Conservation (phyloP, 2,797 vertebrate genomes). For the Rachycentron canadum region DNA sequence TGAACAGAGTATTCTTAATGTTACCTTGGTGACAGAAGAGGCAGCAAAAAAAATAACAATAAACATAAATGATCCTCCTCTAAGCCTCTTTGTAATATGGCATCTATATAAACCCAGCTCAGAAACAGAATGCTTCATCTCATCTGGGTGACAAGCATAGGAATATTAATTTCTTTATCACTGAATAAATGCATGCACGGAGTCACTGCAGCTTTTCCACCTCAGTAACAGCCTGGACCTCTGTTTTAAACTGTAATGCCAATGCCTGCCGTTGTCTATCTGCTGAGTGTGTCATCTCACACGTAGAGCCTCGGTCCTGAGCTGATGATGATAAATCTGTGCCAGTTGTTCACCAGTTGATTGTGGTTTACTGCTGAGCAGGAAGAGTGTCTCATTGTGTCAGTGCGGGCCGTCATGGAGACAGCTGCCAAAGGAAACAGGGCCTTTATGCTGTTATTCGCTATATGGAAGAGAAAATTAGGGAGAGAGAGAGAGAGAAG, state of each 20-base stretch:
- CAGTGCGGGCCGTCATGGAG: constrained; percentile 71
- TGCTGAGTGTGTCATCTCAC: constrained; percentile 67
- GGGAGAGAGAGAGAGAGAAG: constrained; percentile 47
- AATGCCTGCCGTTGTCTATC: constrained; percentile 65
- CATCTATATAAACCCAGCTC: constrained; percentile 32
- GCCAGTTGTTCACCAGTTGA: constrained; percentile 81
- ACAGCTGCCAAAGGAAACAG: constrained; percentile 78
- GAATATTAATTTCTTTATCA: constrained; percentile 58
- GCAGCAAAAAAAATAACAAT: constrained; percentile 43
- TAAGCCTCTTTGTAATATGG: constrained; percentile 45
- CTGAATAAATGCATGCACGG: constrained; percentile 41
- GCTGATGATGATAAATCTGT: constrained; percentile 82
- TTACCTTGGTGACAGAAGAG: constrained; percentile 55
- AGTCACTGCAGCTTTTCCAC: constrained; percentile 38
- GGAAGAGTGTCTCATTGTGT: constrained; percentile 75
- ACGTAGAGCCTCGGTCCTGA: constrained; percentile 63
- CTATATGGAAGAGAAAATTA: constrained; percentile 73
- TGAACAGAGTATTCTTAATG: constrained; percentile 41
- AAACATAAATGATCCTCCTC: constrained; percentile 47
- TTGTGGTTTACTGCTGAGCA: constrained; percentile 79
- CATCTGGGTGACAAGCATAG: constrained; percentile 28
- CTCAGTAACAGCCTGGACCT: constrained; percentile 60
- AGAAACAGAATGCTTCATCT: constrained; percentile 44
- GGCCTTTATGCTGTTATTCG: constrained; percentile 61
- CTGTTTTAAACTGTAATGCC: constrained; percentile 67